Base-by-base conservation (phyloP, 2,797 vertebrate genomes). In the Dryobates pubescens region DNA sequence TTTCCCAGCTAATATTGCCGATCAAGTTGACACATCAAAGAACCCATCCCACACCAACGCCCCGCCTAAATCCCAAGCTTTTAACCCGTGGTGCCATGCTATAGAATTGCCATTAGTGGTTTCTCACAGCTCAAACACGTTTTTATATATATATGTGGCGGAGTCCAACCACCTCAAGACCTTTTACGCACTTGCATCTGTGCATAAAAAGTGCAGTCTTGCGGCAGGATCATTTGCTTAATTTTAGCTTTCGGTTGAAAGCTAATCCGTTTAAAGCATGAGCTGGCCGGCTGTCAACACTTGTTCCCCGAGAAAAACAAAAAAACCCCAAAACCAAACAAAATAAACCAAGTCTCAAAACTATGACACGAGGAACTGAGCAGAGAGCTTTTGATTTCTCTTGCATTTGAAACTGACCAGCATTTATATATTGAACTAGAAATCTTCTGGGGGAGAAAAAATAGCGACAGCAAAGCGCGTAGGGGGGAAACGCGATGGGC, bases 301-400 rank as follows among this genome's bases (percentile, higher is more conserved):
- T 53, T 36, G 13, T 53, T 63, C 62, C 34, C 7, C 20, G 58
- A 26, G 20, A 1, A 41, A 26, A 36, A 9, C 36, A 36, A 54
- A 54, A 14, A 26, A 29, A 27, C 6, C 20, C 22, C 11, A 41
- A 26, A 34, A 23, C 20, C 22, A 47, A 20, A 20, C 10, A 30
- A 2, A 41, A 23, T 27, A 38, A 41, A 59, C 22, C 6, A 34
- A 34, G 12, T 6, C 41, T 7, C 23, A 17, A 62, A 76, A 47
- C 11, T 15, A 9, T 0, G 30, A 26, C 1, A 5, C 1, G 4
- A 49, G 17, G 26, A 75, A 15, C 5, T 6, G 57, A 51, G 59
- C 36, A 13, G 29, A 22, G 57, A 34, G 30, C 22, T 53, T 47
- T 27, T 6, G 7, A 34, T 23, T 17, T 29, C 20, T 18, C 16